These are phyloP conservation scores for Dolomedes plantarius DNA, from an alignment of 2,888 invertebrate genomes.

Conservation along the genomic window DNA sequence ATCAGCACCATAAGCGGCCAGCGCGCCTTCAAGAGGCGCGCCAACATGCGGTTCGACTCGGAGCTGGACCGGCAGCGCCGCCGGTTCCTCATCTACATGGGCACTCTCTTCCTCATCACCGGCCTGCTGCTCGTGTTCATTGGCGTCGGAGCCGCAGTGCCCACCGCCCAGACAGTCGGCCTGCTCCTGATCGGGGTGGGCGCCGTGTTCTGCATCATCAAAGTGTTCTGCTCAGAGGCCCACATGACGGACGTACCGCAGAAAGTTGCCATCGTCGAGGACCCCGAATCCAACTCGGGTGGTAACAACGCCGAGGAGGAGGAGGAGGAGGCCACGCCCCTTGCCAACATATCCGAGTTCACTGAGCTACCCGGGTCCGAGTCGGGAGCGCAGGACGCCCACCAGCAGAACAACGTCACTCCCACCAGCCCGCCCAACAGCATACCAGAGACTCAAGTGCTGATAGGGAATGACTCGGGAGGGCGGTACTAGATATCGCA, in stretches of 20 bases:
- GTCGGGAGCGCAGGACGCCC: neutral
- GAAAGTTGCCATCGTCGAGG: conserved; percentile 42
- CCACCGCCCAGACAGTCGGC: conserved; percentile 70
- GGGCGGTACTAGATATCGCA: neutral
- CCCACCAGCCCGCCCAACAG: conserved; percentile 70
- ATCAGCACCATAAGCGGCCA: conserved; percentile 59
- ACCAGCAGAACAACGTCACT: conserved; percentile 51
- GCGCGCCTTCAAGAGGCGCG: conserved; percentile 9
- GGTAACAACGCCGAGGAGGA: conserved; percentile 40
- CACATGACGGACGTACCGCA: conserved; percentile 52
- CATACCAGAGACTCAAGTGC: conserved; percentile 71
- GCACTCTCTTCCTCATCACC: conserved; percentile 71
- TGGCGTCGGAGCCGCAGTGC: conserved; percentile 69
- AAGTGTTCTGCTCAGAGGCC: conserved; percentile 70
- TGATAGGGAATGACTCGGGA: conserved; percentile 62
- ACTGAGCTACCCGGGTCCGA: conserved; percentile 43
- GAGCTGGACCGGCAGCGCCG: conserved; percentile 61
- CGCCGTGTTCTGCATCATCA: conserved; percentile 72
- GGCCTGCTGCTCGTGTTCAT: conserved; percentile 72
- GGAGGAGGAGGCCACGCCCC: conserved; percentile 33
- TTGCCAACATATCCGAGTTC: conserved; percentile 59
- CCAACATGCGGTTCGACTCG: conserved; percentile 23
- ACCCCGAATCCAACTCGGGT: conserved; percentile 30
- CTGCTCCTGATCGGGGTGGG: conserved; percentile 72
- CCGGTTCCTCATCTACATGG: conserved; percentile 72